Percentiles rank a stretch among this genome's conserved stretches.
These are phyloP conservation scores for Tyrannus savana DNA, from an alignment of 2,113 vertebrate genomes.

Conservation along the genomic window DNA sequence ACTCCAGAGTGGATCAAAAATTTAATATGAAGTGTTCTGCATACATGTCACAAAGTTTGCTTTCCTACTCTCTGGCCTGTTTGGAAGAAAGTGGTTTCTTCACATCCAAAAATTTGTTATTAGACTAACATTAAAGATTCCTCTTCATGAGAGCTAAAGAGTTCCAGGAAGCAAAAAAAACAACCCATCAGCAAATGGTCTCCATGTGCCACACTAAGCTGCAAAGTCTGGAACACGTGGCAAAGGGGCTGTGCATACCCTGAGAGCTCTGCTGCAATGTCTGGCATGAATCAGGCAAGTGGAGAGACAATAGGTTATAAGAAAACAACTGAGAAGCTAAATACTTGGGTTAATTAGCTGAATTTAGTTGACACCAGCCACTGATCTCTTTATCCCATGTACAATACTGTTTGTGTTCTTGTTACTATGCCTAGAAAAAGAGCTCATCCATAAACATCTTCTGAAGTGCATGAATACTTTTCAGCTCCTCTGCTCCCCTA, in stretches of 20 bases:
- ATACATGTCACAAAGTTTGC: neutral
- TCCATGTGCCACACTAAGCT: neutral
- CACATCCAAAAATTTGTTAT: neutral
- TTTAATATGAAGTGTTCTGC: fast-evolving
- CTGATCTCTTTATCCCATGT: neutral
- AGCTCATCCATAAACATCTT: neutral
- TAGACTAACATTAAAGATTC: neutral
- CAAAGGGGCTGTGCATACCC: neutral
- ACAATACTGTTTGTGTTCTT: neutral
- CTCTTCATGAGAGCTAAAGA: neutral
- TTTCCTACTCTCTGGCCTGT: neutral
- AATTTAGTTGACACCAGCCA: neutral
- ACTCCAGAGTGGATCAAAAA: neutral
- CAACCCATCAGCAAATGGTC: neutral
- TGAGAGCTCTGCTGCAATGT: neutral
- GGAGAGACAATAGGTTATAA: neutral
- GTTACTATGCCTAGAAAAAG: neutral
- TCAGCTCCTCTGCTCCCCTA: neutral
- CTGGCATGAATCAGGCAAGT: neutral
- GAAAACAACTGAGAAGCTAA: neutral
- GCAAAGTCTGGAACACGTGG: neutral
- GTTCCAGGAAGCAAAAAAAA: neutral
- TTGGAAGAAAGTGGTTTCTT: neutral
- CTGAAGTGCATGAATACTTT: neutral
- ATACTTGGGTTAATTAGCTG: neutral